Base-by-base conservation (phyloP, 2,888 invertebrate species). In the Camponotus fellah region DNA sequence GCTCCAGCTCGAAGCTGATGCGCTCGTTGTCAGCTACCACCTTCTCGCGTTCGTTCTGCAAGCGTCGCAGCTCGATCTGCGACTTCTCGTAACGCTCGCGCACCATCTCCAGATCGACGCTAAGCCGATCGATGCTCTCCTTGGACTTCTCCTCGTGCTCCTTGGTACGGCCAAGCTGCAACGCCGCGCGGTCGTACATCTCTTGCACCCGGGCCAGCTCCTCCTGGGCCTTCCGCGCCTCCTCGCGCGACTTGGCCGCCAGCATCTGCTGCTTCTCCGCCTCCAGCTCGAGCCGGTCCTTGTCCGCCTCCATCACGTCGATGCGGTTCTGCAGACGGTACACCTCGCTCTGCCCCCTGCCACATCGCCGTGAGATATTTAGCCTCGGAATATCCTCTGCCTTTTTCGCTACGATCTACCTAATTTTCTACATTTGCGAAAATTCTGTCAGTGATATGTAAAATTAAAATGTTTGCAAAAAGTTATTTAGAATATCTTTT, bases 71-170 rank as follows among this genome's bases (percentile, higher is more conserved):
- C 95, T 99, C 98, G 83, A 97, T 97, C 94, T 98, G 98, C 17
- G 97, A 96, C 95, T 98, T 98, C 92, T 98, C 98, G 93, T 98
- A 98, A 74, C 98, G 96, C 91, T 99, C 98, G 68, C 98, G 96
- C 86, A 98, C 96, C 96, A 98, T 97, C 94, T 98, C 98, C 40
- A 98, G 96, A 92, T 98, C 98, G 76, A 98, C 96, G 89, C 96
- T 95, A 89, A 97, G 94, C 90, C 97, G 96, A 91, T 97, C 98
- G 93, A 97, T 95, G 90, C 97, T 98, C 93, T 98, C 97, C 92
- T 98, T 98, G 43, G 98, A 97, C 94, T 98, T 98, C 90, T 99
- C 98, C 95, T 99, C 99, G 91, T 97, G 96, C 95, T 99, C 99
- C 95, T 98, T 98, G 76, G 98, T 97, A 90, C 98, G 96, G 82